These are phyloP conservation scores for Drosophila kikkawai DNA, from an alignment of 1,140 invertebrate species.

Conservation along the genomic window DNA sequence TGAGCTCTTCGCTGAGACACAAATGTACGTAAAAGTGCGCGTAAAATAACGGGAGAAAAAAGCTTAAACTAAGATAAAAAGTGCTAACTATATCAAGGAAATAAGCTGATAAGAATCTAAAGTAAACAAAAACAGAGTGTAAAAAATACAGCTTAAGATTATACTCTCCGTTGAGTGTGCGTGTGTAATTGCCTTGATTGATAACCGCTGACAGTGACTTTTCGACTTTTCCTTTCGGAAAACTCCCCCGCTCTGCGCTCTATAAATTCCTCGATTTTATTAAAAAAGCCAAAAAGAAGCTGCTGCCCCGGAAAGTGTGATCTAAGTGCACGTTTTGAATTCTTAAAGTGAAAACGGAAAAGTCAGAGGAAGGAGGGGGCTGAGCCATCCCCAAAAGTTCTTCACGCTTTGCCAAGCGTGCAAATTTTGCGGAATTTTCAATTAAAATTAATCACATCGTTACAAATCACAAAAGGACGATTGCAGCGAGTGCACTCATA, in stretches of 20 bases:
- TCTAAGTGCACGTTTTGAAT: slow-evolving; percentile 47
- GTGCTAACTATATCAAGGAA: slow-evolving; percentile 5
- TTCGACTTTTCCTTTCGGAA: slow-evolving; percentile 20
- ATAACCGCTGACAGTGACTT: slow-evolving; percentile 49
- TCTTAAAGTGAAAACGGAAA: slow-evolving; percentile 30
- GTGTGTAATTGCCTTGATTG: slow-evolving; percentile 47
- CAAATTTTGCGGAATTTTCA: slow-evolving; percentile 50
- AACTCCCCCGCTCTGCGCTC: background rate
- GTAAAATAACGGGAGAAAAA: background rate
- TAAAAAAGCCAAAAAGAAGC: slow-evolving; percentile 27
- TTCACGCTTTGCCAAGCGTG: slow-evolving; percentile 26
- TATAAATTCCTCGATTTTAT: slow-evolving; percentile 38
- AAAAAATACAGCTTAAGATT: slow-evolving; percentile 14
- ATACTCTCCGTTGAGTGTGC: slow-evolving; percentile 2
- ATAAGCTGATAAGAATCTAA: background rate
- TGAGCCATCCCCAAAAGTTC: slow-evolving; percentile 1
- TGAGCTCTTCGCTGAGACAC: slow-evolving; percentile 7
- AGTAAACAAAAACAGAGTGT: slow-evolving; percentile 1
- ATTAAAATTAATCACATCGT: slow-evolving; percentile 55
- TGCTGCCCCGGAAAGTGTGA: slow-evolving; percentile 46
- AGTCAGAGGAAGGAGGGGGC: slow-evolving; percentile 4
- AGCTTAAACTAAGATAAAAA: slow-evolving; percentile 4
- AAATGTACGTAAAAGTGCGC: slow-evolving; percentile 44
- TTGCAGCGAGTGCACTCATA: slow-evolving; percentile 17
- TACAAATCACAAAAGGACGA: slow-evolving; percentile 20